phyloP scores from a whole-genome alignment of 1,140 invertebrate genomes.

The Calosoma granatense region DNA sequence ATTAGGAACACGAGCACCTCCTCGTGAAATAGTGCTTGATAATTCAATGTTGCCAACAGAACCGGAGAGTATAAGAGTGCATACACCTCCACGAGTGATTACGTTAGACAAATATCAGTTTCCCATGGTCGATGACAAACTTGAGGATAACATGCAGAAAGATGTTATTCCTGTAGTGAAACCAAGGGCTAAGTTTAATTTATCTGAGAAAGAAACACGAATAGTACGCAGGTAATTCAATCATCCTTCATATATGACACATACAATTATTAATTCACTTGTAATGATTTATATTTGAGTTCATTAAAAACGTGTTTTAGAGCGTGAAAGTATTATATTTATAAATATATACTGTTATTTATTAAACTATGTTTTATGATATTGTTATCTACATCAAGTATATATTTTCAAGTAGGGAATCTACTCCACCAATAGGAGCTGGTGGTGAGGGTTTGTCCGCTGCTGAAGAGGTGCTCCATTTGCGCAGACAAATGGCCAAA shows the following conservation, averaged over 20 bases:
- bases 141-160: constrained; percentile 22
- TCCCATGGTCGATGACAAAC: constrained; percentile 57
- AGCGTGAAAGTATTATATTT: background rate
- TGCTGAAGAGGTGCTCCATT: constrained; percentile 68
- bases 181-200: constrained; percentile 17
- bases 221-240: background rate
- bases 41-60: constrained; percentile 65
- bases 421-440: constrained; percentile 24
- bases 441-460: constrained; percentile 57
- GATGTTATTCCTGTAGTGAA: constrained; percentile 22
- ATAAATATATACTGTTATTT: background rate
- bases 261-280: no score
- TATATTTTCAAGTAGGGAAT: constrained; percentile 17
- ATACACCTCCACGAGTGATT: constrained; percentile 71
- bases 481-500: constrained; percentile 72
- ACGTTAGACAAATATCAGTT: constrained; percentile 73
- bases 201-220: background rate
- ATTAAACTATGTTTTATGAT: background rate
- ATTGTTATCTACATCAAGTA: background rate
- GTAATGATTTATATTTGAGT: no score
- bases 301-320: constrained; percentile 11
- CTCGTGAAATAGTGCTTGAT: constrained; percentile 73
- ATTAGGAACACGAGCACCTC: constrained; percentile 62
- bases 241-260: no score
- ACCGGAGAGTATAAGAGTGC: constrained; percentile 58